phyloP scores from a whole-genome alignment of 1,140 invertebrate species.

The Coelopa frigida region DNA sequence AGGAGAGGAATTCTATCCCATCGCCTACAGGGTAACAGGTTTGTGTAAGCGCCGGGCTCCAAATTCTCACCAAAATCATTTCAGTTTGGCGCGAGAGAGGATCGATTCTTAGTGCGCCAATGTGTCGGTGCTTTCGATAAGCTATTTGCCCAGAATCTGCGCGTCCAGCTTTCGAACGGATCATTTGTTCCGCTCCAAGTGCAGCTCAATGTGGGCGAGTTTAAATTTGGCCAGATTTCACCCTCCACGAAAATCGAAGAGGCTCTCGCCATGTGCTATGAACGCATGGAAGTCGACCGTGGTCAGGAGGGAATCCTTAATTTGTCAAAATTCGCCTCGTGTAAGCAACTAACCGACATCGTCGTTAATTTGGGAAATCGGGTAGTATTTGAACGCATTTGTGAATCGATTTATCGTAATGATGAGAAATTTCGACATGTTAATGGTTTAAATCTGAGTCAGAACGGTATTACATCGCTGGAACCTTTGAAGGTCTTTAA shows the following conservation, averaged over 20 bases:
- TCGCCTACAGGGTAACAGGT: conserved; percentile 13
- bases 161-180: conserved; percentile 6
- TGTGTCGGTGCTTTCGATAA: conserved; percentile 13
- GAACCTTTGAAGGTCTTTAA: conserved; percentile 8
- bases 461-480: conserved; percentile 11
- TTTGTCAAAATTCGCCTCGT: conserved; percentile 3
- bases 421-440: conserved; percentile 11
- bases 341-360: conserved; percentile 7
- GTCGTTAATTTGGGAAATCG: conserved; percentile 12
- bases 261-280: conserved; percentile 6
- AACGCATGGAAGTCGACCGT: conserved; percentile 9
- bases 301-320: conserved; percentile 10
- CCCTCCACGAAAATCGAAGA: conserved; percentile 4
- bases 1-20: conserved; percentile 14
- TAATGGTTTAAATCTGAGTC: conserved; percentile 11
- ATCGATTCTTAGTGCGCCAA: conserved; percentile 14
- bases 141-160: conserved; percentile 10
- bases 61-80: not conserved
- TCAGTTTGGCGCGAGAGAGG: conserved; percentile 1
- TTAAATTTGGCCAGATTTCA: conserved; percentile 14
- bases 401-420: conserved; percentile 14
- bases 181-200: conserved; percentile 2
- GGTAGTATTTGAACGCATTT: conserved; percentile 11
- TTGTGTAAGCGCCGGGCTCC: not conserved
- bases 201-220: conserved; percentile 14